Percentiles rank a stretch among this genome's conserved stretches.
Conservation (phyloP, 2,797 vertebrate genomes). For the Cetoscarus ocellatus region DNA sequence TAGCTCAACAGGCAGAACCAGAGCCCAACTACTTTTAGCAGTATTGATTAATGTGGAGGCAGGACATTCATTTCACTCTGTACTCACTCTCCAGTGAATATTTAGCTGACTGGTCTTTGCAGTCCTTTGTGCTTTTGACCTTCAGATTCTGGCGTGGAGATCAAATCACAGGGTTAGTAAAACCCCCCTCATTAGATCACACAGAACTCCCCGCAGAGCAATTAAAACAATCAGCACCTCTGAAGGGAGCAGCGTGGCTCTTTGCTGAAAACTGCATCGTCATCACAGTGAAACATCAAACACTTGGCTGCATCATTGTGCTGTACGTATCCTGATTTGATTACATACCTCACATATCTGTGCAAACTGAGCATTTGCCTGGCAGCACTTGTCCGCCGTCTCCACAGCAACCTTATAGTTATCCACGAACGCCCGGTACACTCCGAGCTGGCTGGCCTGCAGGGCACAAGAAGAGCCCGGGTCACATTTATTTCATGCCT, state of each 20-base stretch:
- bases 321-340: slow-evolving; percentile 45
- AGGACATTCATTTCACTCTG: slow-evolving; percentile 27
- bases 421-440: slow-evolving; percentile 99
- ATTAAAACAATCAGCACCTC: slow-evolving; percentile 55
- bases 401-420: slow-evolving; percentile 99
- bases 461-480: slow-evolving; percentile 24
- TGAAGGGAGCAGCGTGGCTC: slow-evolving; percentile 33
- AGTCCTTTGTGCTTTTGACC: slow-evolving; percentile 93
- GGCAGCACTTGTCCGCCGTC: slow-evolving; percentile 98
- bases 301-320: slow-evolving; percentile 24
- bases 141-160: slow-evolving; percentile 89
- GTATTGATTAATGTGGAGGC: slow-evolving; percentile 43
- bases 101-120: slow-evolving; percentile 92
- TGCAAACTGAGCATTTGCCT: slow-evolving; percentile 97
- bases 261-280: slow-evolving; percentile 51
- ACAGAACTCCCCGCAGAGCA: slow-evolving; percentile 27
- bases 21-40: slow-evolving; percentile 36
- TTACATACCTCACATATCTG: slow-evolving; percentile 97
- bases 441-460: slow-evolving; percentile 97
- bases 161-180: slow-evolving; percentile 31
- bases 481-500: slow-evolving; percentile 18
- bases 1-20: slow-evolving; percentile 28
- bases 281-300: slow-evolving; percentile 71
- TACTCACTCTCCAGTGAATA: slow-evolving; percentile 96
- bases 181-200: slow-evolving; percentile 38